Conservation (phyloP, 1,140 invertebrate genomes). For the Sycobia sp. region DNA sequence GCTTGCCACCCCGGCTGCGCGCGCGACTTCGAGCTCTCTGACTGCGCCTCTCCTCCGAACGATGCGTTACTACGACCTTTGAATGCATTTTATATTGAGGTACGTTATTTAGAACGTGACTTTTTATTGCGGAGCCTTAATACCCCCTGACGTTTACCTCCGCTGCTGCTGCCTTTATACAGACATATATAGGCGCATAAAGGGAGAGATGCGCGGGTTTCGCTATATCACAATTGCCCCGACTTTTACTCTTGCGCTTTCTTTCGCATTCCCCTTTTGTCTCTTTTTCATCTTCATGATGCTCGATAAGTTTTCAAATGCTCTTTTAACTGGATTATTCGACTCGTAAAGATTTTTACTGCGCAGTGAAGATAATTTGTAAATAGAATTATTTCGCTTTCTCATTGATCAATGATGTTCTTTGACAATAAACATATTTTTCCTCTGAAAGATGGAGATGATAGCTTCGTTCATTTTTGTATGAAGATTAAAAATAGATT, state of each 20-base stretch:
- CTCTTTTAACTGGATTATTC: slow-evolving; percentile 2
- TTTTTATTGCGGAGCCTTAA: slow-evolving; percentile 31
- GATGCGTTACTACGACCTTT: slow-evolving; percentile 31
- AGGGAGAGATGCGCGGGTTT: neutral
- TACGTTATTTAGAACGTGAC: slow-evolving; percentile 33
- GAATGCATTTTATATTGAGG: slow-evolving; percentile 33
- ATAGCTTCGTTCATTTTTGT: no score
- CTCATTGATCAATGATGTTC: neutral
- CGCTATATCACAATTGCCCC: slow-evolving; percentile 27
- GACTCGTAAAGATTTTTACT: neutral
- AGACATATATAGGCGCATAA: no score
- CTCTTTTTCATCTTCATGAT: neutral
- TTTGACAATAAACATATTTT: no score
- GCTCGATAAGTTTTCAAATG: slow-evolving; percentile 10
- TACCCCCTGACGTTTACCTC: slow-evolving; percentile 25
- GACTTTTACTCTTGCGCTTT: neutral
- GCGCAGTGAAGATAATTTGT: no score
- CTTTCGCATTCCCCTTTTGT: neutral
- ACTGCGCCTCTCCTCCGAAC: slow-evolving; percentile 11
- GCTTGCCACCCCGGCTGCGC: neutral
- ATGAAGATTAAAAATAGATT: no score
- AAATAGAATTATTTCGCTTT: neutral
- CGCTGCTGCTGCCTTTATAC: neutral
- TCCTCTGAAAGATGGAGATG: no score
- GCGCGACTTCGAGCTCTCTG: neutral